A percentile compares a stretch with the other conserved stretches of the same genome.
These are phyloP conservation scores for Rhyzopertha dominica DNA, from an alignment of 1,140 invertebrate species.

Conservation along the genomic window DNA sequence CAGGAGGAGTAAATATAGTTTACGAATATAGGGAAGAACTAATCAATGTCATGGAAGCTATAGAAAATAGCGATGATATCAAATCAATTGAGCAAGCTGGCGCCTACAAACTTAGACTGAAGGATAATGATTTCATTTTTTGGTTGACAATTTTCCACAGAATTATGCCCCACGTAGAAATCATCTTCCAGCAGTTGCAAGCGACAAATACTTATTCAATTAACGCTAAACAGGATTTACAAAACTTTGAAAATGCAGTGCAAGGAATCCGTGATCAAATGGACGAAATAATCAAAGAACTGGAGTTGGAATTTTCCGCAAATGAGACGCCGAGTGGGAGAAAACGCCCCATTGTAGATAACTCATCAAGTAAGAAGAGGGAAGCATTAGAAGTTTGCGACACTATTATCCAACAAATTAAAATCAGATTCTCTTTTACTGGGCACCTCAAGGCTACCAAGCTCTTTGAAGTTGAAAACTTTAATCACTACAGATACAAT, in stretches of 20 bases:
- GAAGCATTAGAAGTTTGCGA: slow-evolving; percentile 24
- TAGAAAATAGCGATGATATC: slow-evolving; percentile 10
- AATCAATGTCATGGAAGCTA: slow-evolving; percentile 19
- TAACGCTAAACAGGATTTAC: slow-evolving; percentile 12
- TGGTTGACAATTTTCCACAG: slow-evolving; percentile 20
- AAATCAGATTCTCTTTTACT: slow-evolving; percentile 17
- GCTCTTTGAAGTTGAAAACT: slow-evolving; percentile 20
- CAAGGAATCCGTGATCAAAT: slow-evolving; percentile 12
- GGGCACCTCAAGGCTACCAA: slow-evolving; percentile 18
- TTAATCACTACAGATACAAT: slow-evolving; percentile 11
- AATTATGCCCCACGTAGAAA: slow-evolving; percentile 21
- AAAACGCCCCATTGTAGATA: slow-evolving; percentile 2
- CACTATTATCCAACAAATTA: slow-evolving; percentile 18
- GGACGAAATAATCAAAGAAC: slow-evolving; percentile 10
- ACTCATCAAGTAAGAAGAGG: slow-evolving; percentile 6
- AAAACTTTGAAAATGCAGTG: slow-evolving; percentile 18
- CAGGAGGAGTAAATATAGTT: slow-evolving; percentile 16
- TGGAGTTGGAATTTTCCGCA: slow-evolving; percentile 3
- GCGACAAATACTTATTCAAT: slow-evolving; percentile 12
- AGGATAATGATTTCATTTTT: slow-evolving; percentile 21
- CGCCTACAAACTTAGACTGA: slow-evolving; percentile 13
- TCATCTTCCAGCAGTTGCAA: slow-evolving; percentile 18
- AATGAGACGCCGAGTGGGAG: slow-evolving; percentile 7
- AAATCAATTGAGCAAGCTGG: slow-evolving; percentile 15
- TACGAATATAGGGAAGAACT: slow-evolving; percentile 15